A percentile compares a stretch with the other conserved stretches of the same genome.
Evolutionary conservation across 2,888 invertebrate species (phyloP).

Genomic region (Actias luna): DNA sequence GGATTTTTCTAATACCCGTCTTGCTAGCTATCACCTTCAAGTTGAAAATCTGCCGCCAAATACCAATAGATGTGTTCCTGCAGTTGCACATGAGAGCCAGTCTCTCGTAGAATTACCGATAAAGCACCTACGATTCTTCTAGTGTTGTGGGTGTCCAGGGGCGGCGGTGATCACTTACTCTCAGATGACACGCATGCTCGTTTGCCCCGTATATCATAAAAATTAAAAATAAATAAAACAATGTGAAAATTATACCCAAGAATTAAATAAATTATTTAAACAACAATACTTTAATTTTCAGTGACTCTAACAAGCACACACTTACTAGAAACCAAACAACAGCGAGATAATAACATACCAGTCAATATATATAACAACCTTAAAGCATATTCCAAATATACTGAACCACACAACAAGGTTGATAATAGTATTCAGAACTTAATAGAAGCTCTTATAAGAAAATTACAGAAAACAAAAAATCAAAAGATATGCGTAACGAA

Average conservation of each 20-base stretch:
- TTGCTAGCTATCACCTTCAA: too few relatives aligned
- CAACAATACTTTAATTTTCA: background rate
- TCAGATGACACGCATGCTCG: too few relatives aligned
- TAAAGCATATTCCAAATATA: background rate
- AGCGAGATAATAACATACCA: background rate
- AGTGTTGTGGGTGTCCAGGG: too few relatives aligned
- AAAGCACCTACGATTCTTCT: too few relatives aligned
- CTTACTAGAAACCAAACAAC: background rate
- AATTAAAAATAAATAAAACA: too few relatives aligned
- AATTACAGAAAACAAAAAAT: background rate
- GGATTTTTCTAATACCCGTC: too few relatives aligned
- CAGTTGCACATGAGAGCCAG: too few relatives aligned
- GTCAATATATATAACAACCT: background rate
- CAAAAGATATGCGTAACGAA: background rate
- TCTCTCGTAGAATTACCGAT: too few relatives aligned
- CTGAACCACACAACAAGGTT: background rate
- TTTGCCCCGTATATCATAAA: too few relatives aligned
- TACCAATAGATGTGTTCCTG: too few relatives aligned
- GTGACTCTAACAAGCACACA: background rate
- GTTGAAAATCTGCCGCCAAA: too few relatives aligned
- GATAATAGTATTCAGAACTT: background rate
- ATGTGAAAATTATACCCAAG: background rate
- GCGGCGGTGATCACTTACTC: too few relatives aligned
- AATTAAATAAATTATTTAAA: background rate
- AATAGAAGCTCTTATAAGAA: background rate